Percentiles rank a stretch among this genome's conserved stretches.
Evolutionary conservation across 2,888 invertebrate genomes (phyloP).

Genomic region (Ditula angustiorana): DNA sequence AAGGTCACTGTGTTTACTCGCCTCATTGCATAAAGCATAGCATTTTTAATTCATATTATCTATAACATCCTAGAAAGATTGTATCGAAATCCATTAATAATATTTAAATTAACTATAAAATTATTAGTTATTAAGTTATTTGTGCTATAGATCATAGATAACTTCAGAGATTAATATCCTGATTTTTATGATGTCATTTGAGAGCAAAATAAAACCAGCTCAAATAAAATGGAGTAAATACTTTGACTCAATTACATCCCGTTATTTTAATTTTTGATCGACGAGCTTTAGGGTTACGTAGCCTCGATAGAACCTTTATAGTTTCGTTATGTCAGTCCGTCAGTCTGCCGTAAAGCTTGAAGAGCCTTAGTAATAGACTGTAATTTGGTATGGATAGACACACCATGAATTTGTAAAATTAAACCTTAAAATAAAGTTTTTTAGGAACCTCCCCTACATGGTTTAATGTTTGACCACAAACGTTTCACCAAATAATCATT

Average conservation of each 20-base stretch:
- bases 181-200: background rate
- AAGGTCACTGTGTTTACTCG: background rate
- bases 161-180: background rate
- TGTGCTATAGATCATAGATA: background rate
- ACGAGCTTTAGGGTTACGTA: too few relatives aligned
- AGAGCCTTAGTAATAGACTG: too few relatives aligned
- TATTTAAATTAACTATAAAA: constrained; percentile 3
- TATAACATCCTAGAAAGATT: constrained; percentile 6
- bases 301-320: too few relatives aligned
- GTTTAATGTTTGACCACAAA: too few relatives aligned
- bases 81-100: constrained; percentile 2
- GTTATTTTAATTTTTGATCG: background rate
- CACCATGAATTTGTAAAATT: too few relatives aligned
- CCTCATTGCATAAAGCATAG: background rate
- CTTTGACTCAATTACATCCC: background rate
- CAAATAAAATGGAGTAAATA: too few relatives aligned
- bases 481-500: too few relatives aligned
- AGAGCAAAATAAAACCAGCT: background rate
- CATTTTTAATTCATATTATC: background rate
- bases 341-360: too few relatives aligned
- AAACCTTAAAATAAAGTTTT: too few relatives aligned
- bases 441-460: too few relatives aligned
- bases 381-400: too few relatives aligned
- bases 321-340: too few relatives aligned
- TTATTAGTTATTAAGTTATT: constrained; percentile 3